Conservation (phyloP, 2,888 invertebrate species). For the Acanthosepion esculentum region DNA sequence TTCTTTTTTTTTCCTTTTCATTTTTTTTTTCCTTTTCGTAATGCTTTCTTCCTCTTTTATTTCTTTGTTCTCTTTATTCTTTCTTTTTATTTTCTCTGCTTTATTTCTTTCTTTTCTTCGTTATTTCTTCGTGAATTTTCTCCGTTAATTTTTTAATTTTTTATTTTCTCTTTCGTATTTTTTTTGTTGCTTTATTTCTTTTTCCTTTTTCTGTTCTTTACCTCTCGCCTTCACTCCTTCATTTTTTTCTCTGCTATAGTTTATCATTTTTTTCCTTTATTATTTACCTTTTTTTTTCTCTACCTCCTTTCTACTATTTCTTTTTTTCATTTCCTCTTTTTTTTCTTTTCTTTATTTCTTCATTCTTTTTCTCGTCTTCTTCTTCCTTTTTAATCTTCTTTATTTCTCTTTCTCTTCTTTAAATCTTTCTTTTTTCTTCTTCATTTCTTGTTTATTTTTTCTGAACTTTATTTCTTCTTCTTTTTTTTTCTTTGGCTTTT, state of each 20-base stretch:
- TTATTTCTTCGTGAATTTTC: too few species aligned
- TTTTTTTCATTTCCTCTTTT: too few species aligned
- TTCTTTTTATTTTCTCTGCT: too few species aligned
- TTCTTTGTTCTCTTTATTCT: background rate
- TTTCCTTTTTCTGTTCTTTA: background rate
- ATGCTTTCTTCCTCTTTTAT: background rate
- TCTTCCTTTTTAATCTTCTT: background rate
- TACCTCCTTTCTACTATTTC: too few species aligned
- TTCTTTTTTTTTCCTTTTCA: background rate
- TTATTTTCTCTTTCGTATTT: too few species aligned
- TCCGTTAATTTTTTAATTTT: too few species aligned
- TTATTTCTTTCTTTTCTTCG: background rate
- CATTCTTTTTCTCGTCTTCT: background rate
- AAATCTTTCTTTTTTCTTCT: too few species aligned
- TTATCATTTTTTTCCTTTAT: too few species aligned
- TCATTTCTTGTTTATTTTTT: too few species aligned
- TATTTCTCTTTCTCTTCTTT: background rate
- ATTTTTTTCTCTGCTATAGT: background rate
- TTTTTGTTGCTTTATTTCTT: background rate
- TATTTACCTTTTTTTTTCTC: background rate
- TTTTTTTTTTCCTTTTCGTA: background rate
- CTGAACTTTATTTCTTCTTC: too few species aligned
- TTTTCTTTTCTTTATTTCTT: background rate
- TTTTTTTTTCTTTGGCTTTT: background rate
- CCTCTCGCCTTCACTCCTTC: background rate